phyloP scores from a whole-genome alignment of 2,888 invertebrate genomes.

The Bugula neritina region DNA sequence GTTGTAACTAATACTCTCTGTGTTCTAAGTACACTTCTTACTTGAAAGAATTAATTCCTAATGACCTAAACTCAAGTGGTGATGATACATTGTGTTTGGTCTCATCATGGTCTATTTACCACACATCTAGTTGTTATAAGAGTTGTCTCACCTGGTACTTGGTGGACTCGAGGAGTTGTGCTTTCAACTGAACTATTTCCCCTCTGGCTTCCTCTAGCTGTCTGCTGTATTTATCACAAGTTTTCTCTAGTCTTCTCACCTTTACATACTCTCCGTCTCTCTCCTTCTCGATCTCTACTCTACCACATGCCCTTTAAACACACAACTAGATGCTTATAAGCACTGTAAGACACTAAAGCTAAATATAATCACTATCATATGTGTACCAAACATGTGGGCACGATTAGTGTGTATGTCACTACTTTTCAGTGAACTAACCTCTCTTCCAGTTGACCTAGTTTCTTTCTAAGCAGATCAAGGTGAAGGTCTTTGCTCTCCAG shows the following conservation, averaged over 20 bases:
- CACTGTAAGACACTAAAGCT: too few relatives aligned
- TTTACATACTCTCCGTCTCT: slow-evolving; percentile 42
- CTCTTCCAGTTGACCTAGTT: slow-evolving; percentile 77
- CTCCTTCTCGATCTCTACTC: slow-evolving; percentile 43
- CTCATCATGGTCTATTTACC: too few relatives aligned
- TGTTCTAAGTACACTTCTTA: too few relatives aligned
- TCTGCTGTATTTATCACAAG: slow-evolving; percentile 72
- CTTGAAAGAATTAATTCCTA: too few relatives aligned
- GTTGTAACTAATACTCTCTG: too few relatives aligned
- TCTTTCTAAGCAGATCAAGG: slow-evolving; percentile 78
- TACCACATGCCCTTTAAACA: slow-evolving; percentile 36
- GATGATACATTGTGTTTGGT: too few relatives aligned
- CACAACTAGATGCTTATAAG: too few relatives aligned
- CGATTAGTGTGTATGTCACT: too few relatives aligned
- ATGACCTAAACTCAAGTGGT: too few relatives aligned
- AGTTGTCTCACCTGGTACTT: slow-evolving; percentile 50
- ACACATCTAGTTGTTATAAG: too few relatives aligned
- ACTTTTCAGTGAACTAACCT: slow-evolving; percentile 51
- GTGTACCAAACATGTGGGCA: too few relatives aligned
- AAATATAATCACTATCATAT: too few relatives aligned
- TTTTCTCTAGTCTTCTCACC: slow-evolving; percentile 66
- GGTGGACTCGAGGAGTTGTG: slow-evolving; percentile 53
- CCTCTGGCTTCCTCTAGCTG: slow-evolving; percentile 76
- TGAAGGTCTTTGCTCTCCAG: slow-evolving; percentile 85
- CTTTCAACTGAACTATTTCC: slow-evolving; percentile 75